Percentiles rank a stretch among this genome's conserved stretches.
These are phyloP conservation scores for Crambe crambe DNA, from an alignment of 37 sponge, comb jelly and placozoan genomes.

Conservation along the genomic window DNA sequence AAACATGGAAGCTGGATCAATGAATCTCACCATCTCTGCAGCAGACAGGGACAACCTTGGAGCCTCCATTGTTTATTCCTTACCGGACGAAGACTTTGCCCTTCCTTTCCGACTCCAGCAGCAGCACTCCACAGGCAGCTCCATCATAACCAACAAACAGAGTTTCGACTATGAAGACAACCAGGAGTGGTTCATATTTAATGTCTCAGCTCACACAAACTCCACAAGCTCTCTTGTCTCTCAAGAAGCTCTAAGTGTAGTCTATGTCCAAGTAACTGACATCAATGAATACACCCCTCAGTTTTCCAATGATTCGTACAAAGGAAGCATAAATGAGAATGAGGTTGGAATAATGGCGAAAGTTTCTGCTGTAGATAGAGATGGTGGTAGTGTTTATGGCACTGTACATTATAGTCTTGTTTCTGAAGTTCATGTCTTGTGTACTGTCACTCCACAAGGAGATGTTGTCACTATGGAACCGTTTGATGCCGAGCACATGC, in stretches of 20 bases:
- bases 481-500: conserved; percentile 43
- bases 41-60: conserved; percentile 30
- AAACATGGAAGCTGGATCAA: conserved; percentile 14
- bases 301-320: conserved; percentile 14
- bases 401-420: conserved; percentile 19
- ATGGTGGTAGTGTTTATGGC: conserved; percentile 38
- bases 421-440: background rate
- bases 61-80: conserved; percentile 4
- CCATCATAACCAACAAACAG: conserved; percentile 36
- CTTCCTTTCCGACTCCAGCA: conserved; percentile 4
- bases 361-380: conserved; percentile 37
- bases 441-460: conserved; percentile 23
- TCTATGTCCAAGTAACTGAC: conserved; percentile 33
- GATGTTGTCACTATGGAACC: conserved; percentile 22
- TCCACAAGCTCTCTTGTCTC: background rate
- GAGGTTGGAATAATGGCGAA: conserved; percentile 21
- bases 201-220: conserved; percentile 15
- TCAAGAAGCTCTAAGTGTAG: background rate
- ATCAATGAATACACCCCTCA: conserved; percentile 56
- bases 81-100: background rate
- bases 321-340: conserved; percentile 24
- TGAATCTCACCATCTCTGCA: conserved; percentile 27
- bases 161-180: conserved; percentile 57
- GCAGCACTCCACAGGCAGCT: background rate
- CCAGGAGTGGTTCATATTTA: conserved; percentile 30